phyloP scores from a whole-genome alignment of 2,888 invertebrate species.

The Cetonia aurata region DNA sequence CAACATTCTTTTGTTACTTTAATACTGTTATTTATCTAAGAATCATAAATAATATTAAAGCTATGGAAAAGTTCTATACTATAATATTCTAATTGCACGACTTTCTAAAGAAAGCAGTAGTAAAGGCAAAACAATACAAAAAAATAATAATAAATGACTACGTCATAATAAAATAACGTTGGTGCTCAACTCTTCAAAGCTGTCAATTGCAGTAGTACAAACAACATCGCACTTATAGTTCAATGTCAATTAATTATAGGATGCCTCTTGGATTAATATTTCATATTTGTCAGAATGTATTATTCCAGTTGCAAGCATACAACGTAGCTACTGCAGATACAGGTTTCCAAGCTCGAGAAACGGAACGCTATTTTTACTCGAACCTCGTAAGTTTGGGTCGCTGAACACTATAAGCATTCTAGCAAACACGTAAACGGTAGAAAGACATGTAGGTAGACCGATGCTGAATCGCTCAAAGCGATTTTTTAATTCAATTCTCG shows the following conservation, averaged over 20 bases:
- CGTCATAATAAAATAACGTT: conserved; percentile 21
- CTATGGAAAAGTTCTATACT: neutral
- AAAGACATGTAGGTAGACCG: neutral
- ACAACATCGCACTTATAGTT: conserved; percentile 18
- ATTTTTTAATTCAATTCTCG: conserved; percentile 28
- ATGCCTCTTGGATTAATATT: conserved; percentile 21
- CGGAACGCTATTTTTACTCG: conserved; percentile 18
- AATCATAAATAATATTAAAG: too few relatives aligned
- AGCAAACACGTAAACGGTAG: conserved; percentile 17
- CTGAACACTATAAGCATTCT: conserved; percentile 10
- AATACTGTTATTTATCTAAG: too few relatives aligned
- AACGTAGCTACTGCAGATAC: neutral
- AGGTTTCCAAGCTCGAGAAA: neutral
- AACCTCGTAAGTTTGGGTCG: conserved; percentile 9
- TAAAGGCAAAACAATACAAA: conserved; percentile 8
- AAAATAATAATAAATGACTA: conserved; percentile 4
- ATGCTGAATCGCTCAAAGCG: conserved; percentile 23
- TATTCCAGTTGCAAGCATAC: conserved; percentile 13
- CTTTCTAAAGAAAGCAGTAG: neutral
- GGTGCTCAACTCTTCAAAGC: conserved; percentile 8
- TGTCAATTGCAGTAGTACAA: conserved; percentile 18
- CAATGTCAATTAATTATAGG: conserved; percentile 15
- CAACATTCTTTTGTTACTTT: too few relatives aligned
- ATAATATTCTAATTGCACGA: neutral
- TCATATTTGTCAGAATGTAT: conserved; percentile 28